Evolutionary conservation across 2,113 vertebrate genomes (phyloP).

Genomic region (Microcebus jonahi): DNA sequence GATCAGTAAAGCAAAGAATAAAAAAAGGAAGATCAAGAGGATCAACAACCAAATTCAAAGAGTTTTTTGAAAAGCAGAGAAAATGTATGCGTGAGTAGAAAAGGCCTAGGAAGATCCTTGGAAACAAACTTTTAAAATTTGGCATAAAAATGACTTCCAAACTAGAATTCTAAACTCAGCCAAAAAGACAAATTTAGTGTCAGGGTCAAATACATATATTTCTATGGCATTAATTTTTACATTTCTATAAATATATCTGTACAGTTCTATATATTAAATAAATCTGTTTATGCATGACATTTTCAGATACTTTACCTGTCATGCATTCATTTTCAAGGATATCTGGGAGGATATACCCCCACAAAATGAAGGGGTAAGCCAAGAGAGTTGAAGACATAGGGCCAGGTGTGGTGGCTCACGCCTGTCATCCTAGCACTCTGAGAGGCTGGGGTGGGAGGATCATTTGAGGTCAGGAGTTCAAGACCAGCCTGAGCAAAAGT

Average conservation of each 20-base stretch:
- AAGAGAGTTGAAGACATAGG: background rate
- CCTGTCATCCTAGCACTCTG: too few species aligned
- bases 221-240: background rate
- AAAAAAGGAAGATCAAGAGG: background rate
- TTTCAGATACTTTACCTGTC: background rate
- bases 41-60: background rate
- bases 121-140: background rate
- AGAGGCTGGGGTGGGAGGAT: too few species aligned
- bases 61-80: constrained; percentile 22
- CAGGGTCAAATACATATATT: background rate
- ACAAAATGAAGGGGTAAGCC: background rate
- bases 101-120: background rate
- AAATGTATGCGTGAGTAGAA: background rate
- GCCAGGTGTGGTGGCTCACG: too few species aligned
- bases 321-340: constrained; percentile 12
- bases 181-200: background rate
- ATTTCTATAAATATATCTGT: constrained; percentile 15
- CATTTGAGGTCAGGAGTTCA: too few species aligned
- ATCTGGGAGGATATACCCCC: background rate
- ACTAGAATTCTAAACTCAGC: background rate
- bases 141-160: constrained; percentile 32
- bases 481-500: too few species aligned
- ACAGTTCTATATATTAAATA: background rate
- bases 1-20: background rate
- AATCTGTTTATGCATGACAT: background rate